Evolutionary conservation across 1,140 invertebrate genomes (phyloP).

Genomic region (Drosophila littoralis): DNA sequence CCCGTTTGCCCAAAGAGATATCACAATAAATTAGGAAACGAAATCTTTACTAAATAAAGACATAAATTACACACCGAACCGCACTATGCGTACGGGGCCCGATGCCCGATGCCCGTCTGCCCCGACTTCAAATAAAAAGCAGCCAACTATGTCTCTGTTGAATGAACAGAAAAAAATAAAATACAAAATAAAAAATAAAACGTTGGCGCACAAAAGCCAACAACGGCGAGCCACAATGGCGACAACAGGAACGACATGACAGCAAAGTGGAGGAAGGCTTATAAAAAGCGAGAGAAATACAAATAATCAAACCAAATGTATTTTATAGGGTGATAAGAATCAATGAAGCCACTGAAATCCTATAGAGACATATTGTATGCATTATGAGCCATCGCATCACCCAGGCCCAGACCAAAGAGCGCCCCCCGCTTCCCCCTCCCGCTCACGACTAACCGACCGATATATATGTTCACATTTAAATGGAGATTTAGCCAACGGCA

Average conservation of each 20-base stretch:
- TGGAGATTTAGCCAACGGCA: conserved; percentile 55
- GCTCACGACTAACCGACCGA: background rate
- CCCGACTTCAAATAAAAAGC: conserved; percentile 63
- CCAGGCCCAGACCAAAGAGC: conserved; percentile 1
- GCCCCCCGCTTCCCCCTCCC: background rate
- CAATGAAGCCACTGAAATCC: conserved; percentile 84
- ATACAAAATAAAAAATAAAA: conserved; percentile 48
- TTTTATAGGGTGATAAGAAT: conserved; percentile 85
- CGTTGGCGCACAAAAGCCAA: conserved; percentile 67
- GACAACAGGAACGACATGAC: conserved; percentile 67
- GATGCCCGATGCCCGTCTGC: conserved; percentile 7
- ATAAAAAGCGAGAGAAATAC: conserved; percentile 74
- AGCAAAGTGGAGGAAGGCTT: conserved; percentile 40
- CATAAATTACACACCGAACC: conserved; percentile 84
- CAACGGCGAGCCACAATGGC: conserved; percentile 63
- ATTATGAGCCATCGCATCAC: conserved; percentile 72
- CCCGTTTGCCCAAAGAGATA: conserved; percentile 81
- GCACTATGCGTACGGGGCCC: conserved; percentile 63
- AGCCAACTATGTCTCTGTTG: conserved; percentile 64
- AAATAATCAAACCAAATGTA: conserved; percentile 84
- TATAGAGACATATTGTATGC: conserved; percentile 84
- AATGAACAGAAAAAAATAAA: conserved; percentile 54
- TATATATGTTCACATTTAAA: conserved; percentile 57
- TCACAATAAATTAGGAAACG: conserved; percentile 85
- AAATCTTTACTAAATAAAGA: conserved; percentile 85